phyloP scores from a whole-genome alignment of 30 jellyfish, hydroid and myxozoan genomes.

The Pseudorhiza aurosa region DNA sequence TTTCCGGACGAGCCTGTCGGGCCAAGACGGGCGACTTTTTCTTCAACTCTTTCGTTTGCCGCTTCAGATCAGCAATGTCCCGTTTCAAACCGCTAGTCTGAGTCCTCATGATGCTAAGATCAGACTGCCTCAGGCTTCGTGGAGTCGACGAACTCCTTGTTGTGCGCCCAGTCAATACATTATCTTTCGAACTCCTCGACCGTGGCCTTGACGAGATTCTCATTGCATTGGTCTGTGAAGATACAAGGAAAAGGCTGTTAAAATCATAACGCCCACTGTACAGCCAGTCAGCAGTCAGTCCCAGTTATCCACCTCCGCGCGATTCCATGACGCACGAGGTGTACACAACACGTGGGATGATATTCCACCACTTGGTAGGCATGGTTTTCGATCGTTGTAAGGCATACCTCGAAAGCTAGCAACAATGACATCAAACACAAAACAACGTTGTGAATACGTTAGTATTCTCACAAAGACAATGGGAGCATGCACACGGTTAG shows the following conservation, averaged over 20 bases:
- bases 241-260: not conserved
- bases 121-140: conserved; percentile 43
- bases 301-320: too few relatives aligned
- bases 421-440: too few relatives aligned
- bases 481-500: too few relatives aligned
- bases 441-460: too few relatives aligned
- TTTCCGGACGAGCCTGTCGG: conserved; percentile 5
- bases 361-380: too few relatives aligned
- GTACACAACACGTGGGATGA: too few relatives aligned
- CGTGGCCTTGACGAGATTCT: conserved; percentile 45
- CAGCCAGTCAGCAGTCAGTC: too few relatives aligned
- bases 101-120: conserved; percentile 50
- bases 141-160: conserved; percentile 63
- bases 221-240: conserved; percentile 30
- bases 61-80: conserved; percentile 35
- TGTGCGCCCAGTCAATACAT: conserved; percentile 41
- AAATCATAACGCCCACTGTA: too few relatives aligned
- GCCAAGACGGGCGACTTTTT: not conserved
- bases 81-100: conserved; percentile 39
- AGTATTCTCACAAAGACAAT: too few relatives aligned
- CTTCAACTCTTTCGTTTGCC: conserved; percentile 15
- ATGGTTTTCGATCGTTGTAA: too few relatives aligned
- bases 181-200: conserved; percentile 9
- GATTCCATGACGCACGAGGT: too few relatives aligned
- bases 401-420: too few relatives aligned